phyloP scores from a whole-genome alignment of 30 jellyfish, hydroid and myxozoan genomes.

The Cassiopea xamachana region DNA sequence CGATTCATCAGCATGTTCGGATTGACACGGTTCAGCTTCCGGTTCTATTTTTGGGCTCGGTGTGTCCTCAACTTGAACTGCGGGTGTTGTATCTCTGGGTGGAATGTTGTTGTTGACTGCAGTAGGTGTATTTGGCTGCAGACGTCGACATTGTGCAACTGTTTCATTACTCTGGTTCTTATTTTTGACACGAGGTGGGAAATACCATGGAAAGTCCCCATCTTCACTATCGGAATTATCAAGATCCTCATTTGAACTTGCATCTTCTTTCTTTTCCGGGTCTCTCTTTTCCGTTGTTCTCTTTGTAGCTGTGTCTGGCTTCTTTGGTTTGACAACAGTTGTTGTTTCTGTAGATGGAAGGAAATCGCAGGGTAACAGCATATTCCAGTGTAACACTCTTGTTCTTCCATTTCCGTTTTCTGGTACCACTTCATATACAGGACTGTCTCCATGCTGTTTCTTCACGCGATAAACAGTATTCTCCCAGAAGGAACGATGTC shows the following conservation, averaged over 20 bases:
- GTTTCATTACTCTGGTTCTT: not conserved
- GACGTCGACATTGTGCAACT: not conserved
- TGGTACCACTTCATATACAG: constrained; percentile 34
- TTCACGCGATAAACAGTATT: constrained; percentile 5
- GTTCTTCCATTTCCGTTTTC: constrained; percentile 26
- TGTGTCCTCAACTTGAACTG: not conserved
- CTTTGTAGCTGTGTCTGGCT: not conserved
- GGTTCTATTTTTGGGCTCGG: not conserved
- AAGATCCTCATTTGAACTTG: not conserved
- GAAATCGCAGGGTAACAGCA: not conserved
- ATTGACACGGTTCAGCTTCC: not conserved
- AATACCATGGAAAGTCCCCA: not conserved
- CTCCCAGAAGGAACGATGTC: constrained; percentile 6
- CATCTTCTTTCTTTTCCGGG: not conserved
- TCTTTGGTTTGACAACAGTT: not conserved
- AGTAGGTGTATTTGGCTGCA: not conserved
- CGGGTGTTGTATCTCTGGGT: not conserved
- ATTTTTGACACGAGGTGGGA: not conserved
- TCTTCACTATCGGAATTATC: not conserved
- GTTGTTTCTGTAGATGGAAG: not conserved
- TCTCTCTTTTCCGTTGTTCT: not conserved
- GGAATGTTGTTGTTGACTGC: too few species aligned
- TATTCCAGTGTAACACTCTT: not conserved
- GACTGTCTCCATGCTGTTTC: constrained; percentile 29
- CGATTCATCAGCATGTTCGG: not conserved